Evolutionary conservation across 2,113 vertebrate genomes (phyloP), one percentile per base, ranked within the genome.

Genomic region (Leuciscus idus): DNA sequence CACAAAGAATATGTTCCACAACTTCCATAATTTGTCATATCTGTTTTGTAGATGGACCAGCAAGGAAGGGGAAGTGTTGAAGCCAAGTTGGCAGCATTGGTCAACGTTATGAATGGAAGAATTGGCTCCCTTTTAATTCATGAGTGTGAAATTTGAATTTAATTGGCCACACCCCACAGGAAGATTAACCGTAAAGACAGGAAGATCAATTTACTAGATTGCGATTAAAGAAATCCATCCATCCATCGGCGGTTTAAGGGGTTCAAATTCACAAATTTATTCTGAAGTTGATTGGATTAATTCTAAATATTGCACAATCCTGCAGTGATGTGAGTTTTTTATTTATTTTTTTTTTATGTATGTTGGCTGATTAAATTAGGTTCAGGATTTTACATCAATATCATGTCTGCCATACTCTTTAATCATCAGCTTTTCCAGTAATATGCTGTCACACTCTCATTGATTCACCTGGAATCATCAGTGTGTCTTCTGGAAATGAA

Each of bases 21-120:
- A 77, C 75, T 55, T 77, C 26, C 26, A 77, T 77, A 4, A 68
- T 68, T 68, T 64, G 36, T 61, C 62, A 55, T 50, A 77, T 77
- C 2, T 55, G 0, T 21, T 30, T 50, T 81, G 23, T 4, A 62
- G 23, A 62, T 48, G n/a, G 9, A 23, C 2, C 6, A 28, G 12
- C 6, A 15, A 28, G 21, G 43, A 66, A 64, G 5, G 6, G 36
- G 30, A 61, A 62, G 26, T 57, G 19, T 72, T 39, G 19, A 23
- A 2, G 33, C 36, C 68, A 72, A 72, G 66, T 6, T 68, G 68
- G 19, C 19, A 8, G 17, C 19, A 57, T 57, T 23, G 26, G 62
- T 66, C 62, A 66, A 0, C 1, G 13, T 11, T 30, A 30, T 30
- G 26, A 30, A 6, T 13, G 2, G 11, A 30, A 66, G 62, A 30